Percentiles rank a stretch among this genome's conserved stretches.
These are phyloP conservation scores for Drosophila burlai DNA, from an alignment of 1,140 invertebrate genomes.

Conservation along the genomic window DNA sequence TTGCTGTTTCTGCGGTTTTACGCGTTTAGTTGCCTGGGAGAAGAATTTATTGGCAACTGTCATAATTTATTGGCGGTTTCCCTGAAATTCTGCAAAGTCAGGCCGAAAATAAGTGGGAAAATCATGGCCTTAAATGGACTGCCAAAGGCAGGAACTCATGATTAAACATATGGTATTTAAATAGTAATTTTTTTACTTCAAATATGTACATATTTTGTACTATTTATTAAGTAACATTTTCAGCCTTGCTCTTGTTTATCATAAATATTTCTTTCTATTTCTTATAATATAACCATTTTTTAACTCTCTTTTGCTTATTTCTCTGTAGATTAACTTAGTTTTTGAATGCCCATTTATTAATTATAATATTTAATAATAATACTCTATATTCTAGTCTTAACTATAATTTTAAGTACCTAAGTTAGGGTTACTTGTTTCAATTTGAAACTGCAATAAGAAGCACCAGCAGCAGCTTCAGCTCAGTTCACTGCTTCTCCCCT, in stretches of 20 bases:
- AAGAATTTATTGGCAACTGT: slow-evolving; percentile 3
- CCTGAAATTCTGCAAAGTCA: background rate
- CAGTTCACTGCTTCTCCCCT: too few relatives aligned
- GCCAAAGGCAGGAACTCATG: background rate
- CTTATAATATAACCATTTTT: background rate
- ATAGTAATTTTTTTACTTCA: background rate
- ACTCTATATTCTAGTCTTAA: too few relatives aligned
- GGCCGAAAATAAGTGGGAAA: background rate
- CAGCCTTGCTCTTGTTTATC: background rate
- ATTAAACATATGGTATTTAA: background rate
- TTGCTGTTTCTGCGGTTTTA: slow-evolving; percentile 24
- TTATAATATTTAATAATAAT: too few relatives aligned
- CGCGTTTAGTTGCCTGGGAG: background rate
- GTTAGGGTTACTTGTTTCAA: too few relatives aligned
- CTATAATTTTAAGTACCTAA: too few relatives aligned
- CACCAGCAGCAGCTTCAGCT: background rate
- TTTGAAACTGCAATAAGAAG: background rate
- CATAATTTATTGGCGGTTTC: slow-evolving; percentile 4
- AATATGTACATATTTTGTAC: background rate
- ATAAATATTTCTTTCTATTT: background rate
- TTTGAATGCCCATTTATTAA: background rate
- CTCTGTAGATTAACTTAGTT: background rate
- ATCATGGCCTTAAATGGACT: background rate
- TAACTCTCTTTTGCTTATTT: background rate
- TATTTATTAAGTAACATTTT: background rate